A percentile compares a stretch with the other conserved stretches of the same genome.
phyloP scores from a whole-genome alignment of 2,113 vertebrate genomes.

The Monopterus albus region DNA sequence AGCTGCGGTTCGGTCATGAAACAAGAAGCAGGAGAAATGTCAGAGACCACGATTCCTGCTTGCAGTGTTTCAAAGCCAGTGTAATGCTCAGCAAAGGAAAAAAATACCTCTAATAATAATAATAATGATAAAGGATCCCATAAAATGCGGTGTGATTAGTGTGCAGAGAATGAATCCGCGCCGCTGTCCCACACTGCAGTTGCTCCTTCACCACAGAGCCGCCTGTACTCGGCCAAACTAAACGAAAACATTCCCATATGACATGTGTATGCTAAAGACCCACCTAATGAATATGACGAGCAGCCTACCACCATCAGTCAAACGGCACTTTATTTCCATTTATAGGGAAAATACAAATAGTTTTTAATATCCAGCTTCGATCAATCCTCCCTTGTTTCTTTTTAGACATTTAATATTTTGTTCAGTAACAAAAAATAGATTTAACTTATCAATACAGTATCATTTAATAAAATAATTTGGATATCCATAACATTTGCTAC shows the following conservation, averaged over 20 bases:
- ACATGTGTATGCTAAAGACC: slow-evolving; percentile 67
- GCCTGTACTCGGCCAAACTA: slow-evolving; percentile 74
- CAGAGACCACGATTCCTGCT: not conserved
- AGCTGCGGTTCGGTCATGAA: not conserved
- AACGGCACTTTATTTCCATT: not conserved
- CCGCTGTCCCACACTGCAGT: slow-evolving; percentile 64
- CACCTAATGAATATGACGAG: slow-evolving; percentile 45
- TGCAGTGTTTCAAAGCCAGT: not conserved
- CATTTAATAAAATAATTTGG: not conserved
- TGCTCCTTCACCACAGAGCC: slow-evolving; percentile 75
- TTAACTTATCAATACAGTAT: not conserved
- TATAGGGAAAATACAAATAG: not conserved
- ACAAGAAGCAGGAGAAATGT: not conserved
- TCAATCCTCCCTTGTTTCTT: not conserved
- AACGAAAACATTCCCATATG: slow-evolving; percentile 77
- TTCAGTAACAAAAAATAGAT: not conserved
- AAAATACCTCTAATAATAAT: slow-evolving; percentile 18
- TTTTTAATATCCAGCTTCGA: not conserved
- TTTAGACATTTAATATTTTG: not conserved
- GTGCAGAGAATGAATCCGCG: slow-evolving; percentile 41
- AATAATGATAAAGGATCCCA: slow-evolving; percentile 8
- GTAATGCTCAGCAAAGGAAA: not conserved
- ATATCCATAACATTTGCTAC: not conserved
- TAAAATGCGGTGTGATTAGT: slow-evolving; percentile 18
- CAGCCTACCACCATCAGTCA: slow-evolving; percentile 32